Base-by-base conservation (phyloP, 2,888 invertebrate genomes). In the Asteroscopus sphinx region DNA sequence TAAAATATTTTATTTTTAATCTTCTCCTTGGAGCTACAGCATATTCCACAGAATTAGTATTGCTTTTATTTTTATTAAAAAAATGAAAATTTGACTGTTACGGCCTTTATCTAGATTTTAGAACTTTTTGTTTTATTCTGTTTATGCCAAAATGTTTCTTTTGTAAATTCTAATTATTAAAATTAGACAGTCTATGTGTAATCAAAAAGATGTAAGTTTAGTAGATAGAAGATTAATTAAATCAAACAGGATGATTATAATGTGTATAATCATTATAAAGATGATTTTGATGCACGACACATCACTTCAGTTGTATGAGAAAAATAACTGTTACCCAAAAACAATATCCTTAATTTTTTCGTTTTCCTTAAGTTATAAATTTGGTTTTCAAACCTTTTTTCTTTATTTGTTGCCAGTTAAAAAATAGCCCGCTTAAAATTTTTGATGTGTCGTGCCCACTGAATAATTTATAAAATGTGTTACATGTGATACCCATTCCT, bases 141-240 rank as follows among this genome's bases (percentile, higher is more conserved):
- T 68, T 62, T 48, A 68, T 65, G 64, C 64, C 64, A 65, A 65
- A 65, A 30, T 44, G 16, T 13, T 33, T 41, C 26, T 47, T 16
- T 46, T 61, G 32, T 63, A 51, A 53, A 37, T 39, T 21, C 16
- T 36, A 41, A 59, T 16, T 47, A 30, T 44, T 21, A 12, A 52
- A 28, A 47, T 32, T 44, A 16, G 21, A 35, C 15, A 28, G 16
- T 40, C 32, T 2, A 33, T 7, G 13, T 33, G 13, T 13, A 12
- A 33, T 33, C n/a, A 30, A 30, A n/a, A 30, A n/a, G 1, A 30
- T 21, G 21, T 21, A 21, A 6, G 3, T 21, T 6, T 2, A 11
- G n/a, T 30, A n/a, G 30, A n/a, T 30, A 3, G 3, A 30, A n/a
- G n/a, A 9, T n/a, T 30, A 3, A 30, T 3, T 30, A 30, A 2